phyloP scores from a whole-genome alignment of 2,113 vertebrate genomes.

The Vanacampus margaritifer region DNA sequence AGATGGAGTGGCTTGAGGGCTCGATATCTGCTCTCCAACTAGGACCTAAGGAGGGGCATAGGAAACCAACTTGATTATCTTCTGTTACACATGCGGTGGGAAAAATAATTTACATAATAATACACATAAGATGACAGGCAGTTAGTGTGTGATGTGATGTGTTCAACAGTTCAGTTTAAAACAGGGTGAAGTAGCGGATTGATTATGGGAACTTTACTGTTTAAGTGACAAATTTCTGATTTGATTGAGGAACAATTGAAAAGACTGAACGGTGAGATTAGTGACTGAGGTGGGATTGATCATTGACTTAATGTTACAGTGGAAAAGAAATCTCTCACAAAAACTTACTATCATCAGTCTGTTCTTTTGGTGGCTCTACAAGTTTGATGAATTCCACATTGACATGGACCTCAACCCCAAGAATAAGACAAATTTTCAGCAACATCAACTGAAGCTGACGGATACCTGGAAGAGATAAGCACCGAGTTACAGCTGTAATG shows the following conservation, averaged over 20 bases:
- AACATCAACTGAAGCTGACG: constrained; percentile 95
- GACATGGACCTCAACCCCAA: constrained; percentile 92
- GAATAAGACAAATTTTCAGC: constrained; percentile 87
- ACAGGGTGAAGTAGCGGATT: background rate
- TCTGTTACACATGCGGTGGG: background rate
- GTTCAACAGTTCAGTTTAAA: background rate
- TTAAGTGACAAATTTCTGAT: background rate
- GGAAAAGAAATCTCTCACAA: background rate
- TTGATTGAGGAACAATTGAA: background rate
- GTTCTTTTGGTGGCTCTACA: constrained; percentile 86
- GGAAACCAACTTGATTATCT: background rate
- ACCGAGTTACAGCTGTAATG: background rate
- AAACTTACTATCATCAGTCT: constrained; percentile 79
- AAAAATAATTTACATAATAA: background rate
- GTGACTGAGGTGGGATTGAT: background rate
- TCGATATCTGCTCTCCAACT: constrained; percentile 88
- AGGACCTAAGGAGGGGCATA: constrained; percentile 66
- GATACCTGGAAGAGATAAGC: constrained; percentile 77
- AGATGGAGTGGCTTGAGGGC: constrained; percentile 79
- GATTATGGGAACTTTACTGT: background rate
- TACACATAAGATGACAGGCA: background rate
- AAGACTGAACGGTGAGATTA: background rate
- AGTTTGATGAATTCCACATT: constrained; percentile 89
- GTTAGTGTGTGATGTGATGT: background rate
- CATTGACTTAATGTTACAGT: background rate